Evolutionary conservation across 2,888 invertebrate species (phyloP), one percentile per base, ranked within the genome.

Genomic region (Dicyrtoma fusca): DNA sequence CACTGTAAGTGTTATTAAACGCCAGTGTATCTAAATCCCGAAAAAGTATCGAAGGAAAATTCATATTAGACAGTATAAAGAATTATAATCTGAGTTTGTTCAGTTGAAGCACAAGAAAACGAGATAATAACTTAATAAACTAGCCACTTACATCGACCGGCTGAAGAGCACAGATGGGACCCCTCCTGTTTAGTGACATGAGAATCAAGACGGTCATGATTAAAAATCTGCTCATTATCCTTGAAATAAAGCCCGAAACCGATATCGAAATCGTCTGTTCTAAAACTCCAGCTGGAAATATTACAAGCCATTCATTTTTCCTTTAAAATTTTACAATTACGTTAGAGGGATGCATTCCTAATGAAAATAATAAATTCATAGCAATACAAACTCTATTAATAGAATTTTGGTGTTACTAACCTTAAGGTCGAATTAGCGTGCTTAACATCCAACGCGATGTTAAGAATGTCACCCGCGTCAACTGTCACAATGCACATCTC

Each of bases 131-230:
- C 45, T 44, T 44, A 44, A 44, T 44, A 8, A 8, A 44, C 45
- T 44, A 10, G 8, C 11, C 11, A 61, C 68, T 74, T 74, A 80
- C 79, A 80, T 74, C 74, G 74, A 63, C 79, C 79, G 47, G 74
- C 21, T 26, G 66, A 66, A 17, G 68, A 11, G 53, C 78, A 80
- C 0, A 68, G 17, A 10, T 71, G 53, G 2, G 59, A 57, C 11
- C 79, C 79, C n/a, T 65, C 63, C 53, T 78, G 76, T 44, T 75
- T 72, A n/a, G 49, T 59, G 1, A 73, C 47, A 55, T 78, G 75
- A 6, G 78, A 74, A 34, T 77, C 74, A 0, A 77, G 66, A 42
- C 78, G 44, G 19, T 75, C 72, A 34, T 75, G 74, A 25, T 72
- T 73, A 8, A 76, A 72, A 42, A 75, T 21, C 57, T 63, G 44